Percentiles rank a stretch among this genome's conserved stretches.
Evolutionary conservation across 2,888 invertebrate species (phyloP).

Genomic region (Campoplex nolae): DNA sequence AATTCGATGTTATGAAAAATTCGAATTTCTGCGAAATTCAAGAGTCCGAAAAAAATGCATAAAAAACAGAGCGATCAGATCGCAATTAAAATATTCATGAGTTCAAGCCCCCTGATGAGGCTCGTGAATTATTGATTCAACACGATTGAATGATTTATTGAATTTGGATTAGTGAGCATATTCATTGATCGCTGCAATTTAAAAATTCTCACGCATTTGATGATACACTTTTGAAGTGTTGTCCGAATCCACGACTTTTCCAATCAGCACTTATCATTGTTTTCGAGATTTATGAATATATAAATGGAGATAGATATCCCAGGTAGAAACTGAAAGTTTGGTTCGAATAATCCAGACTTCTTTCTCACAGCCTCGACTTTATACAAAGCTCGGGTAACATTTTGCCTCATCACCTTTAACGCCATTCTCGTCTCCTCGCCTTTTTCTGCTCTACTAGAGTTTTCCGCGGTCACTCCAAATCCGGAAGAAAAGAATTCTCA

Average conservation of each 20-base stretch:
- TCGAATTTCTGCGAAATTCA: background rate
- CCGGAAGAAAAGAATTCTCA: conserved; percentile 57
- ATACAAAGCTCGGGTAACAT: conserved; percentile 25
- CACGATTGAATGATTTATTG: background rate
- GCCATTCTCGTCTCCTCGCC: conserved; percentile 32
- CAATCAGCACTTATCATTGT: background rate
- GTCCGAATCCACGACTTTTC: background rate
- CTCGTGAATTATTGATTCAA: background rate
- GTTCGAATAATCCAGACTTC: background rate
- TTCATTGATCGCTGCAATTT: background rate
- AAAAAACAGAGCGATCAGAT: background rate
- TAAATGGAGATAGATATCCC: background rate
- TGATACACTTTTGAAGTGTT: background rate
- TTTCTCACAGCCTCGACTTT: conserved; percentile 15
- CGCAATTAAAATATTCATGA: background rate
- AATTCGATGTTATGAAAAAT: background rate
- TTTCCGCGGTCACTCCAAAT: conserved; percentile 22
- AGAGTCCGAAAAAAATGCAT: background rate
- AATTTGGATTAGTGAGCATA: background rate
- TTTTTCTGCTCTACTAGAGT: conserved; percentile 15
- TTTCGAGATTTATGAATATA: background rate
- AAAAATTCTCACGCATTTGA: background rate
- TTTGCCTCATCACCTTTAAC: conserved; percentile 48
- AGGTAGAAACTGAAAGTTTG: background rate
- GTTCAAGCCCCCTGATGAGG: background rate